These are phyloP conservation scores for Plagodis pulveraria DNA, from an alignment of 2,888 invertebrate species.

Conservation along the genomic window DNA sequence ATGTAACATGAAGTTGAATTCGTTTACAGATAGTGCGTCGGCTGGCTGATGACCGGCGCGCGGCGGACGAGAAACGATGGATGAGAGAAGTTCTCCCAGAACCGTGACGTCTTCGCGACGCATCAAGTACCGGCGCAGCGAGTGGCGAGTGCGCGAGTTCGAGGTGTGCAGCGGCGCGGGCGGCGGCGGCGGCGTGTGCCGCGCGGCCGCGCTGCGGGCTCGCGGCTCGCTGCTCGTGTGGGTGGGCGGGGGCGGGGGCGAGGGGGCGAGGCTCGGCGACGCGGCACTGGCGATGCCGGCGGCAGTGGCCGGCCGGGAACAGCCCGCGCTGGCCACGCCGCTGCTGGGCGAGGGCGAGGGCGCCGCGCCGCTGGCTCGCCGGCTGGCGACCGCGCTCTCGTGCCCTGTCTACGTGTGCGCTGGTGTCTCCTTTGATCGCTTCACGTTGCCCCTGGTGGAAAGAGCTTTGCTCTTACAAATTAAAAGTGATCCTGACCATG, in stretches of 20 bases:
- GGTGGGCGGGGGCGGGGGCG: conserved; percentile 47
- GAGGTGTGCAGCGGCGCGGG: conserved; percentile 22
- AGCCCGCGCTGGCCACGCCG: conserved; percentile 34
- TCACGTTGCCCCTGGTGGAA: conserved; percentile 49
- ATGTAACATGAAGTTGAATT: no score
- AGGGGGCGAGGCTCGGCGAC: conserved; percentile 36
- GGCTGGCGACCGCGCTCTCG: conserved; percentile 44
- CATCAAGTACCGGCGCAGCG: conserved; percentile 53
- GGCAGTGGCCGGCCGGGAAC: conserved; percentile 40
- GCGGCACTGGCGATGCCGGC: conserved; percentile 23
- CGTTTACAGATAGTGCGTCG: no score
- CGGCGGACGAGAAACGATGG: conserved; percentile 31
- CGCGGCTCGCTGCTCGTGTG: conserved; percentile 63
- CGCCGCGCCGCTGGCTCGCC: conserved; percentile 50
- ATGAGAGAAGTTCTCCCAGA: conserved; percentile 41
- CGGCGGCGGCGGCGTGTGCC: conserved; percentile 30
- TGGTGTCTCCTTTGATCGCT: conserved; percentile 47
- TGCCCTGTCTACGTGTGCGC: conserved; percentile 48
- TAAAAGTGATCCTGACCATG: neutral
- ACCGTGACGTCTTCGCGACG: conserved; percentile 48
- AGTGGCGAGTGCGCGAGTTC: conserved; percentile 54
- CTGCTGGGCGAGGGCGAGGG: conserved; percentile 48
- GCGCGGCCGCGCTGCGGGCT: conserved; percentile 46
- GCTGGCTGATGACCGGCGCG: no score
- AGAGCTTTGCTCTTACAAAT: conserved; percentile 43